These are phyloP conservation scores for Percopsis omiscomaycus DNA, from an alignment of 2,797 vertebrate species.

Conservation along the genomic window DNA sequence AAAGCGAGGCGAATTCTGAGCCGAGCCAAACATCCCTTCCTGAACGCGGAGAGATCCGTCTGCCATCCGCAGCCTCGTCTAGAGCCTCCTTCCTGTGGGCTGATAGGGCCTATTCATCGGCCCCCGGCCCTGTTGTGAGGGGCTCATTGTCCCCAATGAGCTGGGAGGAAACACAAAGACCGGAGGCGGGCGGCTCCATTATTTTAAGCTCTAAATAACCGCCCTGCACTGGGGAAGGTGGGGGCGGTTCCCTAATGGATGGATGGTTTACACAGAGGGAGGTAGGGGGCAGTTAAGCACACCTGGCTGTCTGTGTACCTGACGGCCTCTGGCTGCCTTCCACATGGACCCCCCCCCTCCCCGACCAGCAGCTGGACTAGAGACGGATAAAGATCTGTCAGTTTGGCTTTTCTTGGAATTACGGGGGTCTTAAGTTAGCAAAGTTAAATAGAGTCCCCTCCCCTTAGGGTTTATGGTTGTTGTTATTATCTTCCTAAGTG, in stretches of 20 bases:
- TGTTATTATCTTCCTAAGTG: too few relatives aligned
- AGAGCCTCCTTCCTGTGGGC: conserved; percentile 73
- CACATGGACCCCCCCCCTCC: neutral
- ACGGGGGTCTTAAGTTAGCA: conserved; percentile 16
- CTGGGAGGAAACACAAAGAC: conserved; percentile 67
- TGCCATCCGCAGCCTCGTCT: conserved; percentile 58
- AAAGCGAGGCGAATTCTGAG: conserved; percentile 3
- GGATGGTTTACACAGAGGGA: conserved; percentile 37
- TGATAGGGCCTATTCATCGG: conserved; percentile 75
- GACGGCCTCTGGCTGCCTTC: conserved; percentile 23
- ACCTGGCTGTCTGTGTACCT: conserved; percentile 68
- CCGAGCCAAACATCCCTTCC: conserved; percentile 53
- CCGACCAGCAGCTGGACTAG: too few relatives aligned
- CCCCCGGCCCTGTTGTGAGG: conserved; percentile 59
- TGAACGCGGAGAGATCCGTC: conserved; percentile 52
- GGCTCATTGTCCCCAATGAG: conserved; percentile 73
- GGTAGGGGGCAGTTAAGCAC: conserved; percentile 68
- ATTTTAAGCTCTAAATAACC: conserved; percentile 75
- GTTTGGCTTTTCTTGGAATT: conserved; percentile 18
- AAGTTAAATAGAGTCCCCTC: too few relatives aligned
- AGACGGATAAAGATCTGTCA: conserved; percentile 41
- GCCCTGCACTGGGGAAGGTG: conserved; percentile 62
- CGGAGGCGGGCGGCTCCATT: conserved; percentile 68
- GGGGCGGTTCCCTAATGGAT: conserved; percentile 63
- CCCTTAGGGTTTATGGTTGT: too few relatives aligned